Percentiles rank a stretch among this genome's conserved stretches.
Evolutionary conservation across 2,888 invertebrate genomes (phyloP).

Genomic region (Drymonia ruficornis): DNA sequence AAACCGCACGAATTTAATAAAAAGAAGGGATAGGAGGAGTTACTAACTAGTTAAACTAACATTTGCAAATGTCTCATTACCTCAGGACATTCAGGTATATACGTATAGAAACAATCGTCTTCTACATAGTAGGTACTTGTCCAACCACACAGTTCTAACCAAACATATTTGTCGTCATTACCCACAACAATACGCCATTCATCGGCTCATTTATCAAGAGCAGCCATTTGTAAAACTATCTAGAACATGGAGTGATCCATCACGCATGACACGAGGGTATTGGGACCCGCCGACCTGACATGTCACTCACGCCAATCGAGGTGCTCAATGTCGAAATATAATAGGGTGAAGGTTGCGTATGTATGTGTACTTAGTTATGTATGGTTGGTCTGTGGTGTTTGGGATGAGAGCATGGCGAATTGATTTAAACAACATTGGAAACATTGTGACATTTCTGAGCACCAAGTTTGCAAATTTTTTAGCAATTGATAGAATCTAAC

Average conservation of each 20-base stretch:
- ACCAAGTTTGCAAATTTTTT: too few relatives aligned
- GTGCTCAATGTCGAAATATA: constrained; percentile 74
- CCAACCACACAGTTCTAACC: neutral
- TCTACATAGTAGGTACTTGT: too few relatives aligned
- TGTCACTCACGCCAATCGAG: constrained; percentile 64
- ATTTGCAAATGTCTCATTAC: too few relatives aligned
- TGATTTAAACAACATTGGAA: too few relatives aligned
- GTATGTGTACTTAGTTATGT: constrained; percentile 40
- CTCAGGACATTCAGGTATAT: too few relatives aligned
- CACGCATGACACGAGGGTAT: constrained; percentile 26
- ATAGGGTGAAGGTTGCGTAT: constrained; percentile 70
- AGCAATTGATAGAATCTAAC: too few relatives aligned
- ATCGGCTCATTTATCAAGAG: constrained; percentile 4
- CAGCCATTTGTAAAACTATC: constrained; percentile 2
- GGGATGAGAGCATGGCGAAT: constrained; percentile 17
- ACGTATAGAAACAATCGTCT: too few relatives aligned
- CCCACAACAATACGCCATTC: constrained; percentile 1
- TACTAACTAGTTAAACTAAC: too few relatives aligned
- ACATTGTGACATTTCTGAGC: too few relatives aligned
- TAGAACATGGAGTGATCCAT: constrained; percentile 9
- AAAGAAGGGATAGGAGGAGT: too few relatives aligned
- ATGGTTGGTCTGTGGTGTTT: constrained; percentile 34
- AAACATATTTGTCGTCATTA: neutral
- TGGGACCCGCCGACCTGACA: constrained; percentile 42
- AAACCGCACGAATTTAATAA: too few relatives aligned